Evolutionary conservation across 1,140 invertebrate species (phyloP).

Genomic region (Linepithema humile): DNA sequence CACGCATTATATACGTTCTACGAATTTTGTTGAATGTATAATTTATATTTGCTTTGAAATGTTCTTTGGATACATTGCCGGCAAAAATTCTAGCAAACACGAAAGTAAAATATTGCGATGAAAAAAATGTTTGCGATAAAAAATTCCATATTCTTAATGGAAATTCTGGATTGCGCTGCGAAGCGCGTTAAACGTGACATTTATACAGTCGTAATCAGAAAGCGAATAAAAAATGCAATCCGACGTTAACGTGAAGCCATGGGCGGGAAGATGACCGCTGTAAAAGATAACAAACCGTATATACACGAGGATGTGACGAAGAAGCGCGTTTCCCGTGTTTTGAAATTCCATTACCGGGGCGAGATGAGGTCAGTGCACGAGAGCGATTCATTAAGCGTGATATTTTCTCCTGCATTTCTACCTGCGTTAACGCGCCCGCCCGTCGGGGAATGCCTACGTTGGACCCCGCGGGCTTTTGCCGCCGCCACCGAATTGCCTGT

Average conservation of each 20-base stretch:
- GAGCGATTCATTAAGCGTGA: constrained; percentile 72
- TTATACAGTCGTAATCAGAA: constrained; percentile 21
- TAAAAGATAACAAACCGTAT: constrained; percentile 23
- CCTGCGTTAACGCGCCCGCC: constrained; percentile 36
- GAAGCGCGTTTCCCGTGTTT: constrained; percentile 70
- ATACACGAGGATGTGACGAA: constrained; percentile 10
- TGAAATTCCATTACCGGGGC: constrained; percentile 78
- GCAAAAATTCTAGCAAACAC: not conserved
- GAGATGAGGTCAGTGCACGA: constrained; percentile 74
- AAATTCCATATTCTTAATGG: not conserved
- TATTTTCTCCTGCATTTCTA: constrained; percentile 68
- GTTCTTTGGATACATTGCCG: not conserved
- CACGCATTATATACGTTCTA: too few relatives aligned
- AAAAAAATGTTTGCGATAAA: too few relatives aligned
- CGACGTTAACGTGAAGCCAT: not conserved
- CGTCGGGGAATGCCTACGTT: constrained; percentile 16
- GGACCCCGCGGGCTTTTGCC: not conserved
- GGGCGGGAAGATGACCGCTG: not conserved
- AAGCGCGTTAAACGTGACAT: not conserved
- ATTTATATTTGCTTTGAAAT: not conserved
- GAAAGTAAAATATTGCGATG: too few relatives aligned
- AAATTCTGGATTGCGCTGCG: not conserved
- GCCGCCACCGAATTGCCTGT: constrained; percentile 8
- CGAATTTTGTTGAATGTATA: not conserved
- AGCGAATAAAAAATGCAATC: constrained; percentile 60